Evolutionary conservation across 1,140 invertebrate genomes (phyloP).

Genomic region (Zaprionus taronus): DNA sequence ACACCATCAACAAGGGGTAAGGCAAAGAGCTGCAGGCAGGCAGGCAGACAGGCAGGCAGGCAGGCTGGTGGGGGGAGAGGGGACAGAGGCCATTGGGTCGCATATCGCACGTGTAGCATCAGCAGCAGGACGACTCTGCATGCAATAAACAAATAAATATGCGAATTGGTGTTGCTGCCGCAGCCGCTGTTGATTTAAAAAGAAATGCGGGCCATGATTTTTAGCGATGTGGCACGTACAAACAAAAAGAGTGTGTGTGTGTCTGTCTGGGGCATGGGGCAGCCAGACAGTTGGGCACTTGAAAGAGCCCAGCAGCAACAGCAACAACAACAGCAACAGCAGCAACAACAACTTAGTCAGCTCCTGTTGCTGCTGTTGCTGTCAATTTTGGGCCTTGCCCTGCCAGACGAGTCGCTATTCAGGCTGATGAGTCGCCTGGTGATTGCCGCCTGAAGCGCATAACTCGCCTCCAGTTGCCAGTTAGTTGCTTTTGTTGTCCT

Average conservation of each 20-base stretch:
- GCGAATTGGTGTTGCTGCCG: slow-evolving; percentile 56
- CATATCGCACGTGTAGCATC: slow-evolving; percentile 54
- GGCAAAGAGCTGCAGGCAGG: neutral
- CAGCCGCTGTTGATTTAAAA: slow-evolving; percentile 66
- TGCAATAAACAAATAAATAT: slow-evolving; percentile 82
- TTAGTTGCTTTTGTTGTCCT: slow-evolving; percentile 38
- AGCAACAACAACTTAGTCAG: slow-evolving; percentile 40
- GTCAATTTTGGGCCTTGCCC: slow-evolving; percentile 54
- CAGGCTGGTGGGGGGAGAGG: neutral
- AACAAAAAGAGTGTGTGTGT: slow-evolving; percentile 41
- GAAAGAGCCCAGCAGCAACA: slow-evolving; percentile 50
- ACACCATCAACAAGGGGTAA: slow-evolving; percentile 33
- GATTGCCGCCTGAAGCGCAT: slow-evolving; percentile 42
- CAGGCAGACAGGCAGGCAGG: neutral
- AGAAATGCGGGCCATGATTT: slow-evolving; percentile 81
- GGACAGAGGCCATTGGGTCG: neutral
- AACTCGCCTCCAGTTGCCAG: slow-evolving; percentile 42
- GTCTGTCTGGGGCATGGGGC: slow-evolving; percentile 17
- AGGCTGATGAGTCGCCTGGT: slow-evolving; percentile 39
- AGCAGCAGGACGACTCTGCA: slow-evolving; percentile 30
- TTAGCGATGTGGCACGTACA: slow-evolving; percentile 81
- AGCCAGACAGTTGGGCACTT: slow-evolving; percentile 76
- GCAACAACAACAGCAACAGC: slow-evolving; percentile 20
- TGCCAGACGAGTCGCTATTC: slow-evolving; percentile 53
- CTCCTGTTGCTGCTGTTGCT: slow-evolving; percentile 64